Evolutionary conservation across 64 coral and sea anemone genomes (phyloP).

Genomic region (Orbicella faveolata): DNA sequence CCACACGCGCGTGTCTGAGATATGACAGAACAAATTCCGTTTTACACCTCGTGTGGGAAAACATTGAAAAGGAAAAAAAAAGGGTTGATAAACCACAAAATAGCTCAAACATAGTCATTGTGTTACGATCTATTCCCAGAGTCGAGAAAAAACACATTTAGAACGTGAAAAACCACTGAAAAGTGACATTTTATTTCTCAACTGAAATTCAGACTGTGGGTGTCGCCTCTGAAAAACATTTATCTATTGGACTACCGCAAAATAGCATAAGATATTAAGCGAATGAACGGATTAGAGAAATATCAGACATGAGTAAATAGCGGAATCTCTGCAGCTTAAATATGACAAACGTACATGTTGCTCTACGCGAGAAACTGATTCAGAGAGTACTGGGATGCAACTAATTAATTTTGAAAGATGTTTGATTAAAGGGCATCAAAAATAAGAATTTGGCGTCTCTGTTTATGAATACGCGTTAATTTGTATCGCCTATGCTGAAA

Average conservation of each 20-base stretch:
- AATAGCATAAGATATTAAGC: background rate
- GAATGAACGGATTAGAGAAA: background rate
- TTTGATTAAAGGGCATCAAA: conserved; percentile 25
- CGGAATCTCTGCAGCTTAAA: conserved; percentile 23
- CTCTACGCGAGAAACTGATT: background rate
- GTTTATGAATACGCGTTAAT: background rate
- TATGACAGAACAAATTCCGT: too few relatives aligned
- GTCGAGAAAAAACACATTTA: too few relatives aligned
- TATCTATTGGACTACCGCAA: background rate
- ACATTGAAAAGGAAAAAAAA: too few relatives aligned
- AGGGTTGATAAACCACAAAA: too few relatives aligned
- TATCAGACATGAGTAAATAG: conserved; percentile 11
- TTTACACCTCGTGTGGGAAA: too few relatives aligned
- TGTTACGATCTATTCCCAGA: too few relatives aligned
- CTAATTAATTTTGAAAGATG: conserved; percentile 1
- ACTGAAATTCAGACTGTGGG: too few relatives aligned
- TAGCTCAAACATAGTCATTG: too few relatives aligned
- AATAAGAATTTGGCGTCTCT: background rate
- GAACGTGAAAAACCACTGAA: too few relatives aligned
- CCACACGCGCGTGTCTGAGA: too few relatives aligned
- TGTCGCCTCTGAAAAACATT: background rate
- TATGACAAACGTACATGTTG: background rate
- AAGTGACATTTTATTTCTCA: too few relatives aligned
- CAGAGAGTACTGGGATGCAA: conserved; percentile 14
- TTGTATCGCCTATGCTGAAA: conserved; percentile 1